Conservation (phyloP, 2,113 vertebrate genomes). For the Perca flavescens region DNA sequence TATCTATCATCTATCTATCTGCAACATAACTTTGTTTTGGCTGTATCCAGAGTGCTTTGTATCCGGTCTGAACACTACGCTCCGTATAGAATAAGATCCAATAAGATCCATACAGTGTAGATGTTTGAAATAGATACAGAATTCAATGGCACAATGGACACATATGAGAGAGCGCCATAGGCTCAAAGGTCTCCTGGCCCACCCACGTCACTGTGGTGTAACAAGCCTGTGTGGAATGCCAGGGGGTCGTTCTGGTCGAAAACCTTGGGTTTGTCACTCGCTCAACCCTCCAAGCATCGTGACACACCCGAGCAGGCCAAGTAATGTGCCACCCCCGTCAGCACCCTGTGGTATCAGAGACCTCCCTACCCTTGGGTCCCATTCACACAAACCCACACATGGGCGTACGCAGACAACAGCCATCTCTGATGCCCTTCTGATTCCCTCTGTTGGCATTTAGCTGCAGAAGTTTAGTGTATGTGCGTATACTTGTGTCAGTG, state of each 20-base stretch:
- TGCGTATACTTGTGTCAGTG: conserved; percentile 41
- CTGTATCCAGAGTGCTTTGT: conserved; percentile 5
- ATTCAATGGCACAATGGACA: conserved; percentile 68
- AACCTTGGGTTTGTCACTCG: conserved; percentile 69
- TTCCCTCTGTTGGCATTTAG: conserved; percentile 76
- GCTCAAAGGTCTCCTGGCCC: conserved; percentile 80
- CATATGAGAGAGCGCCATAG: conserved; percentile 55
- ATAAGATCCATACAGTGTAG: conserved; percentile 49
- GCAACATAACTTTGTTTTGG: conserved; percentile 20
- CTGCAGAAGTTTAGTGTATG: conserved; percentile 61
- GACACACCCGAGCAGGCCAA: conserved; percentile 66
- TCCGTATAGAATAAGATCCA: conserved; percentile 30
- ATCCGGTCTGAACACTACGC: conserved; percentile 14
- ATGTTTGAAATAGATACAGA: conserved; percentile 74
- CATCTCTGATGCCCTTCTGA: conserved; percentile 79
- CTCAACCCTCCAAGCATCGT: conserved; percentile 59
- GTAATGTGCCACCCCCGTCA: conserved; percentile 74
- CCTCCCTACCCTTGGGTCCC: conserved; percentile 64
- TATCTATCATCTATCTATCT: neutral
- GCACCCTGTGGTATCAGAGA: conserved; percentile 69
- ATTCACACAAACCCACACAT: conserved; percentile 78
- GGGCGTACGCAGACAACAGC: conserved; percentile 76
- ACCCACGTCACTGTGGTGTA: conserved; percentile 79
- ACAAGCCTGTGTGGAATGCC: conserved; percentile 71
- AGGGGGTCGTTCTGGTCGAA: conserved; percentile 60